Evolutionary conservation across 2,797 vertebrate genomes (phyloP).

Genomic region (Sphaeramia orbicularis): DNA sequence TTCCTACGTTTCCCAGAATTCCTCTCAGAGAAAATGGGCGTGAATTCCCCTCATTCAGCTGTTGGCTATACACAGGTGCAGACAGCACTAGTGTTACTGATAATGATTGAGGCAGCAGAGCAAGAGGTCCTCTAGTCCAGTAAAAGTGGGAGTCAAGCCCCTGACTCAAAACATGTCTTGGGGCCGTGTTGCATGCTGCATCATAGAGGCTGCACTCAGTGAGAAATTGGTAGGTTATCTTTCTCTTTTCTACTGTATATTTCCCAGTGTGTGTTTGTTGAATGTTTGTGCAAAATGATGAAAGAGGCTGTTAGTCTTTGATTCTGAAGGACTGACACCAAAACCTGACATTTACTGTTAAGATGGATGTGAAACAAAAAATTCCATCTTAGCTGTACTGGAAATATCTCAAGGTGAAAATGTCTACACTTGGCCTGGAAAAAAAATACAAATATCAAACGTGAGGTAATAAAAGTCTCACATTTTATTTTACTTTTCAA

Average conservation of each 20-base stretch:
- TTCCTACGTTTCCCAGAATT: constrained; percentile 45
- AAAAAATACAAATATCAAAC: constrained; percentile 22
- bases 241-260: too few relatives aligned
- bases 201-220: constrained; percentile 11
- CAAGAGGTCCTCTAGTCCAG: constrained; percentile 16
- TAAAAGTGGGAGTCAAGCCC: constrained; percentile 15
- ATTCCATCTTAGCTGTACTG: constrained; percentile 16
- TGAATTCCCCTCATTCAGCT: background rate
- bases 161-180: constrained; percentile 14
- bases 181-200: constrained; percentile 12
- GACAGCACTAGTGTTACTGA: background rate
- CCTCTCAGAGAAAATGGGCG: background rate
- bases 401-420: constrained; percentile 46
- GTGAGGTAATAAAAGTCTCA: background rate
- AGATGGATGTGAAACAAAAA: constrained; percentile 22
- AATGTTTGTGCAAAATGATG: constrained; percentile 32
- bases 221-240: constrained; percentile 28
- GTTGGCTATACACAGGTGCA: constrained; percentile 5
- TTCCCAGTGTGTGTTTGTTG: constrained; percentile 32
- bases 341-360: constrained; percentile 43
- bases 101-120: too few relatives aligned
- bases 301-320: constrained; percentile 43
- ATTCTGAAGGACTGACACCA: constrained; percentile 46
- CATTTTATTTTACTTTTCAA: too few relatives aligned
- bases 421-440: constrained; percentile 5